phyloP scores from a whole-genome alignment of 2,113 vertebrate genomes.

The Cromileptes altivelis region DNA sequence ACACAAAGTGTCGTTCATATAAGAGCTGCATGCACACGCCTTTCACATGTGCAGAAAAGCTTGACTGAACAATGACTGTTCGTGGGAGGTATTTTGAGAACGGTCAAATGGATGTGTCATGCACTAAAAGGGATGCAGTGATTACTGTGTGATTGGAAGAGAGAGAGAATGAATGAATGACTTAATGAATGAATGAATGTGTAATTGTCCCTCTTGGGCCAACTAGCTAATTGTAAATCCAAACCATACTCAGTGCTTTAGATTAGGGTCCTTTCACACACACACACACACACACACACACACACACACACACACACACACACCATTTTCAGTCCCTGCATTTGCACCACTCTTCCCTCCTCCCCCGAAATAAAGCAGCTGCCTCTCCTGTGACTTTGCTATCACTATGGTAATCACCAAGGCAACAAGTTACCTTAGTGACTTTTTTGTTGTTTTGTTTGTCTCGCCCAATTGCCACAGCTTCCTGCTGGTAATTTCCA shows the following conservation, averaged over 20 bases:
- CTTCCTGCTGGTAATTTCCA: constrained; percentile 64
- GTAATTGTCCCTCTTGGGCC: constrained; percentile 37
- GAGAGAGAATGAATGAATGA: neutral
- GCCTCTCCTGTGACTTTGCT: constrained; percentile 44
- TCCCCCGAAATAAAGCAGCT: constrained; percentile 31
- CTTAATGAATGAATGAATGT: neutral
- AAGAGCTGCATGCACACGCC: neutral
- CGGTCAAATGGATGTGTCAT: neutral
- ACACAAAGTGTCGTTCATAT: neutral
- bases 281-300: constrained; percentile 34
- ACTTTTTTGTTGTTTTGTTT: constrained; percentile 60
- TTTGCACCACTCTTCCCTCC: constrained; percentile 15
- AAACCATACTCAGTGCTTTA: constrained; percentile 29
- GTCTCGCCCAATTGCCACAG: constrained; percentile 14
- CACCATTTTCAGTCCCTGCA: constrained; percentile 12
- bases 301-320: constrained; percentile 1
- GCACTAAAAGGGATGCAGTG: neutral
- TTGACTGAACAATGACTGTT: neutral
- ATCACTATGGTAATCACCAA: constrained; percentile 68
- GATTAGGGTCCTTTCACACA: constrained; percentile 14
- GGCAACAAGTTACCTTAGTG: constrained; percentile 74
- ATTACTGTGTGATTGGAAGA: neutral
- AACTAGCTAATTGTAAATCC: constrained; percentile 54
- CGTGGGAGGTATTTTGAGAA: neutral
- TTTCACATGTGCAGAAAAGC: neutral